Percentiles rank a stretch among this genome's conserved stretches.
phyloP scores from a whole-genome alignment of 1,140 invertebrate species.

The Drosophila auraria region DNA sequence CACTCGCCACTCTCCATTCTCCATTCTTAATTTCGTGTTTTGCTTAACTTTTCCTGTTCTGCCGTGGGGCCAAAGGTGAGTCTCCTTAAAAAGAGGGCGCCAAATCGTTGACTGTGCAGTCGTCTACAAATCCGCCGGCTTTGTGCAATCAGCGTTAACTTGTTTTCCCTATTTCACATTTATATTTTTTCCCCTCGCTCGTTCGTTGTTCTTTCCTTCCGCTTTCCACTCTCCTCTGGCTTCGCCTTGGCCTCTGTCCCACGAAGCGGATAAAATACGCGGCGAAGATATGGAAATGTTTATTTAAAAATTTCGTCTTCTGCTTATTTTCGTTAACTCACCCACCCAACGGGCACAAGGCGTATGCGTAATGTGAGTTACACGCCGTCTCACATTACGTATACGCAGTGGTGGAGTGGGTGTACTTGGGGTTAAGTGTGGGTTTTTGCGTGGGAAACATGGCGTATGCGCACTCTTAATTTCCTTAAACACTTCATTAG shows the following conservation, averaged over 20 bases:
- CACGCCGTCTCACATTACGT: conserved; percentile 4
- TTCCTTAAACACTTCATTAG: conserved; percentile 68
- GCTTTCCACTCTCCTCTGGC: conserved; percentile 1
- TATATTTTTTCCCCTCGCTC: conserved; percentile 33
- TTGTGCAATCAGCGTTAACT: conserved; percentile 83
- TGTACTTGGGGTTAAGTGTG: conserved; percentile 2
- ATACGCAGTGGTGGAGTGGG: conserved; percentile 2
- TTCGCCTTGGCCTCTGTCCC: conserved; percentile 16
- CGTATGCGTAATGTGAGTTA: conserved; percentile 55
- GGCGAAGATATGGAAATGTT: conserved; percentile 76
- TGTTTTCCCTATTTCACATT: conserved; percentile 80
- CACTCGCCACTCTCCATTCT: conserved; percentile 20
- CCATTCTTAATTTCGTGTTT: conserved; percentile 77
- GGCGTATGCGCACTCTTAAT: conserved; percentile 53
- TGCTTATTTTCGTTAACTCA: conserved; percentile 27
- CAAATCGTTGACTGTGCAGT: conserved; percentile 66
- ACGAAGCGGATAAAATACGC: conserved; percentile 38
- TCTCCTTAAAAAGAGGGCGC: background rate
- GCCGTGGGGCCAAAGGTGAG: conserved; percentile 25
- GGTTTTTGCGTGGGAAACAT: conserved; percentile 24
- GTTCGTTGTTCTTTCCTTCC: conserved; percentile 51
- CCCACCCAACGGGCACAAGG: conserved; percentile 1
- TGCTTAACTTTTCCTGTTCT: conserved; percentile 69
- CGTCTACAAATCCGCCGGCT: conserved; percentile 77
- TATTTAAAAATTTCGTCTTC: conserved; percentile 61